Evolutionary conservation across 2,888 invertebrate species (phyloP).

Genomic region (Chalcosyrphus nemorum): DNA sequence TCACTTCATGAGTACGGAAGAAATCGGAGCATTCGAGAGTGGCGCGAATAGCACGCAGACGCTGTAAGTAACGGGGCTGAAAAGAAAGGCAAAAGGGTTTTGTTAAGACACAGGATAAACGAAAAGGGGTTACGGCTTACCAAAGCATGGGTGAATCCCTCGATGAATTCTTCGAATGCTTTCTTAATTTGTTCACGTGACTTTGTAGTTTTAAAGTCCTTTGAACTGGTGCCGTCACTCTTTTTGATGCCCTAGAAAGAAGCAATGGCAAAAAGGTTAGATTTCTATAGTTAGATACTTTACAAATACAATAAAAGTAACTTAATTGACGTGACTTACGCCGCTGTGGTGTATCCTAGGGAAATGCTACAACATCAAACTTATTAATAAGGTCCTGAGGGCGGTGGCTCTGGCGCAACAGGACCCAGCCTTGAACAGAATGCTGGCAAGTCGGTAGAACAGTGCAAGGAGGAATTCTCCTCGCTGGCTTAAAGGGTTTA

Average conservation of each 20-base stretch:
- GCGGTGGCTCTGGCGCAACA: too few species aligned
- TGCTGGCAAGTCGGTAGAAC: too few species aligned
- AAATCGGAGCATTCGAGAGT: constrained; percentile 93
- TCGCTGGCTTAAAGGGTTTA: too few species aligned
- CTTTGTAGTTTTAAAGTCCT: constrained; percentile 97
- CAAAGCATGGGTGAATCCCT: constrained; percentile 89
- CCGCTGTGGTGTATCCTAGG: too few species aligned
- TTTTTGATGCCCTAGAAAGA: constrained; percentile 89
- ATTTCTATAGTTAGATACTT: too few species aligned
- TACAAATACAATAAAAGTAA: too few species aligned
- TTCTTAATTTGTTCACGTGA: constrained; percentile 91
- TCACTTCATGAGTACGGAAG: constrained; percentile 96
- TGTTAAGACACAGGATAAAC: neutral
- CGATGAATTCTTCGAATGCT: constrained; percentile 91
- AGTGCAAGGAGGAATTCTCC: too few species aligned
- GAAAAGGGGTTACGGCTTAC: constrained; percentile 83
- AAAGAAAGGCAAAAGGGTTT: constrained; percentile 21
- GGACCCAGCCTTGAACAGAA: too few species aligned
- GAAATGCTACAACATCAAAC: too few species aligned
- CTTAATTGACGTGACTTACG: too few species aligned
- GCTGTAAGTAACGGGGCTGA: constrained; percentile 91
- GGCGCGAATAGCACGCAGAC: constrained; percentile 91
- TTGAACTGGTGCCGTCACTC: constrained; percentile 94
- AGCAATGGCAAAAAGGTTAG: neutral
- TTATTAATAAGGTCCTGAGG: too few species aligned